Evolutionary conservation across 2,797 vertebrate genomes (phyloP), one percentile per base, ranked within the genome.

Genomic region (Neostethus bicornis): DNA sequence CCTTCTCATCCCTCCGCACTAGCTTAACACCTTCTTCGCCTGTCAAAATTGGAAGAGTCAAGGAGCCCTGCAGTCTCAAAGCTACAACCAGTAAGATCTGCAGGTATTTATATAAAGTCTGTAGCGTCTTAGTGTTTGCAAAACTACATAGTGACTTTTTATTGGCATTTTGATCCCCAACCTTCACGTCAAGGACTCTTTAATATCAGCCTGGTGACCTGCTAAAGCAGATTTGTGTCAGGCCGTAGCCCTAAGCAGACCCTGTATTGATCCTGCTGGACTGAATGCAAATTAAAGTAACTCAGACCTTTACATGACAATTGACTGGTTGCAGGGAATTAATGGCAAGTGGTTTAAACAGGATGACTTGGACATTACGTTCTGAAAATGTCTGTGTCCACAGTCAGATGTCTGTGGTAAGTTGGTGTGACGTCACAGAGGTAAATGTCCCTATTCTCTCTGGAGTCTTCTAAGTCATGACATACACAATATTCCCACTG

Each of bases 181-280:
- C 2, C 25, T 3, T 61, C 35, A 20, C 46, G 5, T 72, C 56
- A 44, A 1, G 5, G 16, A 13, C 41, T 19, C 51, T 48, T 73
- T 71, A 64, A 70, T 61, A 37, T 43, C 26, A 61, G n/a, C 45
- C 1, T 26, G 21, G 28, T 62, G 51, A 61, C 62, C 57, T 13
- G 43, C 39, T 66, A 52, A 65, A 7, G 16, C 61, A 51, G 71
- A 80, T 77, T 44, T 79, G 74, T 80, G 83, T 85, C 83, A 69
- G 55, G 24, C 48, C 3, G 49, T 50, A 54, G 80, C 83, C 83
- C 54, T n/a, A 44, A 76, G 83, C 78, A 28, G 23, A 16, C 21
- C 29, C 21, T 4, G 10, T 52, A 87, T 85, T 56, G 77, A 91
- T 85, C 49, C 13, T 23, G 31, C 2, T 39, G 51, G 54, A 51